Conservation (phyloP, 37 sponge, comb jelly and placozoan species). For the Mnemiopsis leidyi region DNA sequence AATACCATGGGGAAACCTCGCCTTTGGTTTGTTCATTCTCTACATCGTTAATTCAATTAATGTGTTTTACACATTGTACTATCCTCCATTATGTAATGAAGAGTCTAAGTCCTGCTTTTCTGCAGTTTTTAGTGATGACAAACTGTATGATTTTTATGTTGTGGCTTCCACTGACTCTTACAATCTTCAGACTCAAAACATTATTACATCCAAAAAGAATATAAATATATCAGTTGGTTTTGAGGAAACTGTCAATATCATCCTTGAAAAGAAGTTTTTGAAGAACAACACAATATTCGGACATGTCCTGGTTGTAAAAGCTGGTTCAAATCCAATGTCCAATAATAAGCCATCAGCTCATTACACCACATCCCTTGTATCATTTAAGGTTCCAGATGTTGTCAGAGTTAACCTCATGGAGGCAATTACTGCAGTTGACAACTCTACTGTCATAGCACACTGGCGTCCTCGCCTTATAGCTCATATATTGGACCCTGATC, state of each 20-base stretch:
- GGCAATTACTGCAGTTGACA: neutral
- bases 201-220: neutral
- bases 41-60: constrained; percentile 4
- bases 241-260: neutral
- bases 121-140: neutral
- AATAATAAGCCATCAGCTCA: neutral
- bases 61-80: constrained; percentile 58
- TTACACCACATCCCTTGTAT: neutral
- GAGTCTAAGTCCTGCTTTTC: constrained; percentile 3
- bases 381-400: neutral
- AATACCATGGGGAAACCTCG: constrained; percentile 48
- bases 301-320: neutral
- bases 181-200: neutral
- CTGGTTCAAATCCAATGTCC: neutral
- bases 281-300: constrained; percentile 12
- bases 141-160: neutral
- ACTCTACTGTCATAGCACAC: constrained; percentile 70
- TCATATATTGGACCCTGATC: constrained; percentile 70
- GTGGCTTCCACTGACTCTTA: neutral
- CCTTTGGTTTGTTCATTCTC: constrained; percentile 42
- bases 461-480: constrained; percentile 75
- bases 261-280: neutral
- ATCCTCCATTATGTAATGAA: constrained; percentile 11
- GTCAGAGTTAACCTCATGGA: neutral
- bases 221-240: neutral